Base-by-base conservation (phyloP, 2,113 vertebrate species). In the Oophaga pumilio region DNA sequence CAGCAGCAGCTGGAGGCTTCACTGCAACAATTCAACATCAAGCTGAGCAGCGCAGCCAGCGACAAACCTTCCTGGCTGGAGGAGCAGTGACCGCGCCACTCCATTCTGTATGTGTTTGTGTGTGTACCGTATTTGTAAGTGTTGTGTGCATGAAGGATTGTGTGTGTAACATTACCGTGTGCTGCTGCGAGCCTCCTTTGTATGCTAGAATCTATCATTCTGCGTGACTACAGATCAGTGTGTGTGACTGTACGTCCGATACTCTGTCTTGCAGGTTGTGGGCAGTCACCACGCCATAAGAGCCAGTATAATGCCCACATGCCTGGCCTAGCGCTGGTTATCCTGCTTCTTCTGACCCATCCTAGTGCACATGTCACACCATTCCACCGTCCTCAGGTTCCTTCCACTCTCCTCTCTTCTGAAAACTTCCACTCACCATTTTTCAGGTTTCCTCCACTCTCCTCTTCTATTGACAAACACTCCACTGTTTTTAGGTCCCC, bases 61-160 rank as follows among this genome's bases (percentile, higher is more conserved):
- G 98, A 99, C 93, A 97, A 98, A 90, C 98, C 98, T n/a, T 99
- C 98, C 77, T 99, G 98, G 98, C 95, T 99, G 92, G 98, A 99
- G 94, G 97, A 99, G 94, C 97, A 97, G 93, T 98, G 96, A 95
- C 57, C 13, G n/a, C n/a, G 28, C 28, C 20, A 6, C 73, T 52
- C 52, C 13, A 26, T 50, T 22, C 33, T 78, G 28, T 74, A 50
- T 20, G 24, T 69, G 50, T 57, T 69, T 87, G 80, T 73, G 64
- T 24, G 71, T 50, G 83, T 73, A 57, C 53, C 64, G 33, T 76
- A 60, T 57, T 43, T 64, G 74, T 66, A 49, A 62, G 53, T 64
- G 43, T 50, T 12, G 73, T 85, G 43, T 85, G 73, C 59, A 76
- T 77, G 84, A 49, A 52, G 28, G 53, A 33, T 24, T 64, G 71